These are phyloP conservation scores for Elegia similella DNA, from an alignment of 2,888 invertebrate genomes.

Conservation along the genomic window DNA sequence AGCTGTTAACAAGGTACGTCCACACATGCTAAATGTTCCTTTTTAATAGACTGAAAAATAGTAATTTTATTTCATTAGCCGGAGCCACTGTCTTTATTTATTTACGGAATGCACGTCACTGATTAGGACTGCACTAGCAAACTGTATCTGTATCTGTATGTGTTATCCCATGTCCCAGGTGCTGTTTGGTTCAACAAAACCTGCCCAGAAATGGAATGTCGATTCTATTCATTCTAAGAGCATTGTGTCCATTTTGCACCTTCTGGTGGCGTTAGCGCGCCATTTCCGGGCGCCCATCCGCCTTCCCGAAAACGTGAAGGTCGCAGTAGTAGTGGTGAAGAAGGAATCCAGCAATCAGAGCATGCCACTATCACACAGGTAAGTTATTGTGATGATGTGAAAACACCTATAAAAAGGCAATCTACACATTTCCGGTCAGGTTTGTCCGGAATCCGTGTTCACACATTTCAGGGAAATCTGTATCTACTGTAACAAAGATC, in stretches of 20 bases:
- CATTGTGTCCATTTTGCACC: conserved; percentile 96
- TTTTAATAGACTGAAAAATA: too few species aligned
- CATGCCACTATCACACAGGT: conserved; percentile 84
- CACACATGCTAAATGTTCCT: neutral
- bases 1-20: conserved; percentile 90
- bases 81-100: too few species aligned
- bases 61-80: too few species aligned
- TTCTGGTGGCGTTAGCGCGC: conserved; percentile 94
- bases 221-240: conserved; percentile 98
- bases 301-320: conserved; percentile 97
- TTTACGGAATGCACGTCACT: too few species aligned
- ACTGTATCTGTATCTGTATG: too few species aligned
- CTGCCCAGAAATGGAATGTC: conserved; percentile 96
- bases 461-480: too few species aligned
- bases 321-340: conserved; percentile 95
- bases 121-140: too few species aligned
- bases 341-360: conserved; percentile 80
- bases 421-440: too few species aligned
- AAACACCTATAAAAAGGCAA: too few species aligned
- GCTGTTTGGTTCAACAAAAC: conserved; percentile 86
- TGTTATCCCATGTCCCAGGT: conserved; percentile 65
- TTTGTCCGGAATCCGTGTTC: too few species aligned
- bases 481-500: too few species aligned
- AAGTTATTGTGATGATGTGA: too few species aligned
- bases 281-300: conserved; percentile 98